Conservation (phyloP, 1,140 invertebrate species). For the Asobara japonica region DNA sequence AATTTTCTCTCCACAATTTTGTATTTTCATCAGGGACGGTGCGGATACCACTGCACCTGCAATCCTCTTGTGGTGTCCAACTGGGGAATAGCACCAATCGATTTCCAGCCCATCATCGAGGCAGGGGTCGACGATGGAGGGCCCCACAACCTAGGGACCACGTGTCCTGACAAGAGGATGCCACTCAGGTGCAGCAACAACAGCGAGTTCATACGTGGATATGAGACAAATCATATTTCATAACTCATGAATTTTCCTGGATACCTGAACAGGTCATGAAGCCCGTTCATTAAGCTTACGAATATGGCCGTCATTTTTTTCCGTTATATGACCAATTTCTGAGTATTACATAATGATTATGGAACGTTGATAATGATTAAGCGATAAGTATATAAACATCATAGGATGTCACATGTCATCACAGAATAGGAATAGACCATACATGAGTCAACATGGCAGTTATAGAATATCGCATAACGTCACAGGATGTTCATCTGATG, state of each 20-base stretch:
- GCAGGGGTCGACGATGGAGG: conserved; percentile 46
- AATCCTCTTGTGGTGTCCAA: conserved; percentile 45
- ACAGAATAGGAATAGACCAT: too few species aligned
- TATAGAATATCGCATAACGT: too few species aligned
- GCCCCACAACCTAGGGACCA: conserved; percentile 43
- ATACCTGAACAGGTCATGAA: neutral
- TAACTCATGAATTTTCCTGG: neutral
- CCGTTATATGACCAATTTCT: too few species aligned
- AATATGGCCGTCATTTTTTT: too few species aligned
- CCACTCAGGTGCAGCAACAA: conserved; percentile 29
- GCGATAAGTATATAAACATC: too few species aligned
- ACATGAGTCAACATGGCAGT: too few species aligned
- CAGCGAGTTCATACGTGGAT: conserved; percentile 57
- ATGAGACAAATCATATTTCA: conserved; percentile 31
- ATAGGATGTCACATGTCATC: too few species aligned
- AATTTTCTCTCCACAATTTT: conserved; percentile 11
- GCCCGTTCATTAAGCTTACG: neutral
- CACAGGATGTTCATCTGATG: too few species aligned
- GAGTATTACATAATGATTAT: too few species aligned
- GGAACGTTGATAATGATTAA: too few species aligned
- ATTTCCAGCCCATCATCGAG: conserved; percentile 43
- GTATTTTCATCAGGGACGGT: conserved; percentile 50
- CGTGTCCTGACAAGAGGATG: conserved; percentile 54
- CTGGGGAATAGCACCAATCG: conserved; percentile 32
- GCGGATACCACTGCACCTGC: conserved; percentile 52